Percentiles rank a stretch among this genome's conserved stretches.
Conservation (phyloP, 2,888 invertebrate species). For the Acrocyrtus sp. region DNA sequence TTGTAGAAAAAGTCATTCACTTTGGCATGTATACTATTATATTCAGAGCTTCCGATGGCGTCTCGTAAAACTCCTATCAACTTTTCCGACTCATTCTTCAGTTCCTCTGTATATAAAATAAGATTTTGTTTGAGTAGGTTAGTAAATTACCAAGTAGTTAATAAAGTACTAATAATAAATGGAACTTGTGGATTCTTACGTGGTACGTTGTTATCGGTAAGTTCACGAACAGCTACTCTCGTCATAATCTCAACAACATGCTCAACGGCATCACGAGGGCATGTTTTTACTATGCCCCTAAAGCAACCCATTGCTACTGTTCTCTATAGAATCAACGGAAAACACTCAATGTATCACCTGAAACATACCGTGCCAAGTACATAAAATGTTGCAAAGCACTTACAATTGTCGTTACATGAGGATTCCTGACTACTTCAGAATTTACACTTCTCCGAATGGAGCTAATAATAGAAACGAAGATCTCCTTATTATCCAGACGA, state of each 20-base stretch:
- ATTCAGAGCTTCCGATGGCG: conserved; percentile 44
- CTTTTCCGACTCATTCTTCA: conserved; percentile 50
- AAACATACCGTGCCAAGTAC: too few relatives aligned
- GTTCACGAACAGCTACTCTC: conserved; percentile 51
- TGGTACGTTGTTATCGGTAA: conserved; percentile 56
- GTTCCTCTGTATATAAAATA: conserved; percentile 36
- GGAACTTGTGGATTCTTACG: too few relatives aligned
- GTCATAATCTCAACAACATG: conserved; percentile 47
- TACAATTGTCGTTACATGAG: conserved; percentile 38
- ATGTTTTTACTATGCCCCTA: conserved; percentile 44
- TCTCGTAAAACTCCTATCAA: conserved; percentile 40
- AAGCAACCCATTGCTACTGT: conserved; percentile 51
- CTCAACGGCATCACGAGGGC: conserved; percentile 44
- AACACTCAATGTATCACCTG: background rate
- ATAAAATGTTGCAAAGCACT: too few relatives aligned
- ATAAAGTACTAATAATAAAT: too few relatives aligned
- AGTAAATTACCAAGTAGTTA: too few relatives aligned
- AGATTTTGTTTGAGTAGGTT: too few relatives aligned
- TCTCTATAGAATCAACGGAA: conserved; percentile 21
- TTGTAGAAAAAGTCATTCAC: conserved; percentile 51
- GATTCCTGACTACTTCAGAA: conserved; percentile 51
- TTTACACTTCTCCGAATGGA: conserved; percentile 42
- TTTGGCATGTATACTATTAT: conserved; percentile 50
- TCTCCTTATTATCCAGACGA: conserved; percentile 24
- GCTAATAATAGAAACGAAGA: conserved; percentile 28